Percentiles rank a stretch among this genome's conserved stretches.
These are phyloP conservation scores for Axis porcinus DNA, from an alignment of 2,113 vertebrate genomes.

Conservation along the genomic window DNA sequence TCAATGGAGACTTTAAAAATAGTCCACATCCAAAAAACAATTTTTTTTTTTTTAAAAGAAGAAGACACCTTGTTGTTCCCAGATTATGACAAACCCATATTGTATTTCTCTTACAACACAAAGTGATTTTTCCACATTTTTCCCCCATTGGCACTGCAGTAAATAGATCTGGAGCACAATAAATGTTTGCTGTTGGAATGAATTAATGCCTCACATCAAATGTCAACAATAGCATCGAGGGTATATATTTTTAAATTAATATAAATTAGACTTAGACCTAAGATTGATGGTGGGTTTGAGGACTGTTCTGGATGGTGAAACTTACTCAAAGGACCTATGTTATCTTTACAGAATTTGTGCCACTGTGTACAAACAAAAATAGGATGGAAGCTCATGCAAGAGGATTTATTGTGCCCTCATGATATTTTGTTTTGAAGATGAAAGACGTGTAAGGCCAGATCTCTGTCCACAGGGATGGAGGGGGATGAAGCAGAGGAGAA, in stretches of 20 bases:
- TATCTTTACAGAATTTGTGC: neutral
- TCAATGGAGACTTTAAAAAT: neutral
- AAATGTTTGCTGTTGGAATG: neutral
- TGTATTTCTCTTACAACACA: neutral
- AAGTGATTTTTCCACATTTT: neutral
- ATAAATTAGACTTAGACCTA: neutral
- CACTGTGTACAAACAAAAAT: fast-evolving
- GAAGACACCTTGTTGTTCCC: neutral
- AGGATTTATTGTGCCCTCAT: fast-evolving
- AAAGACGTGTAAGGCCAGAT: fast-evolving
- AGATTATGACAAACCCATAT: fast-evolving
- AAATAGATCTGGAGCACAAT: neutral
- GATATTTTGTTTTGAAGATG: too few species aligned
- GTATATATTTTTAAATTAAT: neutral
- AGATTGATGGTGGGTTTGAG: neutral
- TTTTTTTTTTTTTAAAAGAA: too few species aligned
- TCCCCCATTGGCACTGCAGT: fast-evolving
- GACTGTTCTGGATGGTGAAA: fast-evolving
- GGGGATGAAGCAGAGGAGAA: fast-evolving
- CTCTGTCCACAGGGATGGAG: neutral
- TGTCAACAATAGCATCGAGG: fast-evolving
- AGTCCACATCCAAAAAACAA: neutral
- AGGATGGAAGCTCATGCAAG: neutral
- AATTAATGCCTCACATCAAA: fast-evolving
- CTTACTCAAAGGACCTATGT: neutral